Percentiles rank a stretch among this genome's conserved stretches.
These are phyloP conservation scores for Lithobates sylvaticus DNA, from an alignment of 2,797 vertebrate genomes.

Conservation along the genomic window DNA sequence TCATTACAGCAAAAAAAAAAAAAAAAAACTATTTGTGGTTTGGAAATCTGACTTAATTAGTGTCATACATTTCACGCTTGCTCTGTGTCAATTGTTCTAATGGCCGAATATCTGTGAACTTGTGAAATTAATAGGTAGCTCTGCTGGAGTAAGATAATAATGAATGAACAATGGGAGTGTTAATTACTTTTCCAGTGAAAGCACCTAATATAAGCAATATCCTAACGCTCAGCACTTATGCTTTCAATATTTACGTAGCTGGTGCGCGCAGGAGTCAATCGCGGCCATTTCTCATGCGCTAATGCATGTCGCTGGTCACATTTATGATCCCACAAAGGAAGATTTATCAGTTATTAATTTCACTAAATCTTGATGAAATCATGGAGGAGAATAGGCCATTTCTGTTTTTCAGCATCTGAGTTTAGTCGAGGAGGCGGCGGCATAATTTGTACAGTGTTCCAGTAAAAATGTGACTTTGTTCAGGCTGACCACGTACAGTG, in stretches of 20 bases:
- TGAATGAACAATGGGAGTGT: constrained; percentile 66
- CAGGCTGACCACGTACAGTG: background rate
- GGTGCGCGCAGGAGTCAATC: constrained; percentile 52
- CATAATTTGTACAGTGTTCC: background rate
- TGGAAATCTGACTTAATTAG: constrained; percentile 76
- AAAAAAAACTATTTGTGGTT: constrained; percentile 68
- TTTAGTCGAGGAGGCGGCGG: background rate
- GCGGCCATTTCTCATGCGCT: constrained; percentile 51
- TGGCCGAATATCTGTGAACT: constrained; percentile 58
- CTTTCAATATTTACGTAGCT: constrained; percentile 63
- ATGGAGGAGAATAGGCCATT: constrained; percentile 5
- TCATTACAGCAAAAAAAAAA: constrained; percentile 68
- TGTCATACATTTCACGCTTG: constrained; percentile 67
- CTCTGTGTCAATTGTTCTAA: constrained; percentile 67
- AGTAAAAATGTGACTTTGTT: background rate
- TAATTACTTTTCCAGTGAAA: constrained; percentile 73
- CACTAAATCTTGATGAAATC: constrained; percentile 22
- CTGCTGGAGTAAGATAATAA: constrained; percentile 70
- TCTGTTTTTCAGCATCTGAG: background rate
- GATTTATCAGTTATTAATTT: constrained; percentile 51
- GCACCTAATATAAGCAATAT: constrained; percentile 36
- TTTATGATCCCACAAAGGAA: constrained; percentile 44
- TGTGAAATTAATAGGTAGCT: constrained; percentile 66
- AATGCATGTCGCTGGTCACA: background rate
- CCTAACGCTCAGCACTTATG: constrained; percentile 50